Conservation (phyloP, 2,888 invertebrate species). For the Volucella zonaria region DNA sequence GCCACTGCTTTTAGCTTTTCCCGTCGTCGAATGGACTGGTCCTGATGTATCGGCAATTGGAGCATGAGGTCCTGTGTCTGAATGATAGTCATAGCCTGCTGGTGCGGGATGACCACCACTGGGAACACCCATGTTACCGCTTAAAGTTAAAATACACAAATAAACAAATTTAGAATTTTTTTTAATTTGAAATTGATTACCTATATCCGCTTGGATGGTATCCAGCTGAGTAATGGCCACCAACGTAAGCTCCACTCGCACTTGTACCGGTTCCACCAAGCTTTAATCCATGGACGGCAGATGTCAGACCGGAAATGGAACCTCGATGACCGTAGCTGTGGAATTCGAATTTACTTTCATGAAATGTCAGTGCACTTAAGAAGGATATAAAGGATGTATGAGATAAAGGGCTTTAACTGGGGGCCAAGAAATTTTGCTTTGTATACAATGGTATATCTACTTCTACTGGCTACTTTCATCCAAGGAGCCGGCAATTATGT, state of each 20-base stretch:
- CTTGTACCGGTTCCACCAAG: constrained; percentile 51
- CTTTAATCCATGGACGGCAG: constrained; percentile 44
- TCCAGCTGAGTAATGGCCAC: constrained; percentile 33
- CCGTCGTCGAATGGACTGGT: constrained; percentile 25
- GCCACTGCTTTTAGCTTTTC: constrained; percentile 59
- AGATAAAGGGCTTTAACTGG: not conserved
- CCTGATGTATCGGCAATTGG: constrained; percentile 46
- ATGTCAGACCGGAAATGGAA: constrained; percentile 38
- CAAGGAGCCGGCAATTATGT: too few relatives aligned
- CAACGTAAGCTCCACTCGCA: constrained; percentile 49
- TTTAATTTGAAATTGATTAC: constrained; percentile 41
- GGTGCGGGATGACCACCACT: constrained; percentile 60
- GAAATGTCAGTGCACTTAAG: not conserved
- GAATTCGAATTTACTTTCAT: not conserved
- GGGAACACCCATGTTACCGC: constrained; percentile 60
- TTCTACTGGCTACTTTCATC: too few relatives aligned
- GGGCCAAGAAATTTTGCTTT: too few relatives aligned
- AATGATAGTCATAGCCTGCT: constrained; percentile 64
- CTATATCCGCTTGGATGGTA: constrained; percentile 58
- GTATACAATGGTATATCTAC: too few relatives aligned
- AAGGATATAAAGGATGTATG: not conserved
- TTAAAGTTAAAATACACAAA: constrained; percentile 15
- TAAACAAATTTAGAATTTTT: constrained; percentile 32
- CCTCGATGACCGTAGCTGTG: constrained; percentile 59
- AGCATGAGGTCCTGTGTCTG: constrained; percentile 36